Evolutionary conservation across 2,113 vertebrate genomes (phyloP).

Genomic region (Paramormyrops kingsleyae): DNA sequence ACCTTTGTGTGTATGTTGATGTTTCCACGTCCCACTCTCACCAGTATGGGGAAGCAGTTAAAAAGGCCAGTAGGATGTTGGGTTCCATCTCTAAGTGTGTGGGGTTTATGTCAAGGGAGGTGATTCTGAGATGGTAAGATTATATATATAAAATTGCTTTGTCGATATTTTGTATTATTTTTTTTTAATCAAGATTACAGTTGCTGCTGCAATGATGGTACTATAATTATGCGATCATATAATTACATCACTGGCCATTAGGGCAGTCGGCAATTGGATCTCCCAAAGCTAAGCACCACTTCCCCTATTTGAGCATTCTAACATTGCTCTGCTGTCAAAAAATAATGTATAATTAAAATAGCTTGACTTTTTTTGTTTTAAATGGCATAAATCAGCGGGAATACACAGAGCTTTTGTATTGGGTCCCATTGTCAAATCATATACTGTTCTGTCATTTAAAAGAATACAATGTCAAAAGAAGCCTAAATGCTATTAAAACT

Average conservation of each 20-base stretch:
- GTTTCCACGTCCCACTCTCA: too few relatives aligned
- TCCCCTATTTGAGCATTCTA: background rate
- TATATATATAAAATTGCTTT: background rate
- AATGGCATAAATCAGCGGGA: background rate
- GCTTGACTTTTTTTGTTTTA: background rate
- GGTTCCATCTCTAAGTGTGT: too few relatives aligned
- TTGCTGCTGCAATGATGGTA: background rate
- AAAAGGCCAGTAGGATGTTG: too few relatives aligned
- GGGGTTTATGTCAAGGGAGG: too few relatives aligned
- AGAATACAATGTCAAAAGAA: background rate
- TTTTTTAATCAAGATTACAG: background rate
- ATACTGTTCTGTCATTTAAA: background rate
- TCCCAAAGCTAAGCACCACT: background rate
- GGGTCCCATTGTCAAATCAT: background rate
- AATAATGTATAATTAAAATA: background rate
- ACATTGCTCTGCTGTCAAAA: background rate
- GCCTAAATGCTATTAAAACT: background rate
- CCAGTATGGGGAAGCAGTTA: too few relatives aligned
- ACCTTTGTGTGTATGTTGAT: too few relatives aligned
- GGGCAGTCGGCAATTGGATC: background rate
- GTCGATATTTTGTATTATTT: background rate
- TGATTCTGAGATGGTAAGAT: too few relatives aligned
- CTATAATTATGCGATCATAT: background rate
- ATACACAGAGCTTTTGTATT: background rate
- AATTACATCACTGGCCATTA: background rate